Percentiles rank a stretch among this genome's conserved stretches.
phyloP scores from a whole-genome alignment of 2,888 invertebrate genomes.

The Drosophila suboccidentalis region DNA sequence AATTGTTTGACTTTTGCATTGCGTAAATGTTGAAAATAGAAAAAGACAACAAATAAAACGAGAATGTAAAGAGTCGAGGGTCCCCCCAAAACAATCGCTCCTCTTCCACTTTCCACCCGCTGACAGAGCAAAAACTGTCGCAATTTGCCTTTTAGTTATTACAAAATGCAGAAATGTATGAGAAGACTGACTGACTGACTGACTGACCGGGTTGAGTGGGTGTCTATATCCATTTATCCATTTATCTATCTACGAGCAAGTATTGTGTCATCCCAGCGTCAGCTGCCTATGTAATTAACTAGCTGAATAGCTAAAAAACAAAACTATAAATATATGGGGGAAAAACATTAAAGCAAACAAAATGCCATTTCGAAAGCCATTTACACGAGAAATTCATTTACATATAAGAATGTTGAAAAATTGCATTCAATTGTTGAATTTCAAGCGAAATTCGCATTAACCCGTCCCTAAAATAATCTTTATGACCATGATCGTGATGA shows the following conservation, averaged over 20 bases:
- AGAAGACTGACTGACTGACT: constrained; percentile 2
- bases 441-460: constrained; percentile 16
- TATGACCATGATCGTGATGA: constrained; percentile 10
- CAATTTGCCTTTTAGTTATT: constrained; percentile 69
- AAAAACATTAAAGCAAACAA: background rate
- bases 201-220: constrained; percentile 36
- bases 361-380: constrained; percentile 21
- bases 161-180: constrained; percentile 64
- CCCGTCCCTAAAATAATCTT: constrained; percentile 12
- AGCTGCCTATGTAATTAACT: constrained; percentile 34
- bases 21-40: constrained; percentile 78
- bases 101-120: background rate
- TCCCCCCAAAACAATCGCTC: background rate
- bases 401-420: constrained; percentile 32
- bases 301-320: background rate
- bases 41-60: constrained; percentile 39
- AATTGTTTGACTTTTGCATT: constrained; percentile 75
- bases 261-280: constrained; percentile 61
- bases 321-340: constrained; percentile 7
- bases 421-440: constrained; percentile 46
- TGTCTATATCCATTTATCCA: constrained; percentile 31
- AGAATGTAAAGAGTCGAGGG: constrained; percentile 11
- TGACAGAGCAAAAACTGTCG: constrained; percentile 58
- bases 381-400: constrained; percentile 17
- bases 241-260: constrained; percentile 21